Evolutionary conservation across 2,888 invertebrate genomes (phyloP).

Genomic region (Criorhina ranunculi): DNA sequence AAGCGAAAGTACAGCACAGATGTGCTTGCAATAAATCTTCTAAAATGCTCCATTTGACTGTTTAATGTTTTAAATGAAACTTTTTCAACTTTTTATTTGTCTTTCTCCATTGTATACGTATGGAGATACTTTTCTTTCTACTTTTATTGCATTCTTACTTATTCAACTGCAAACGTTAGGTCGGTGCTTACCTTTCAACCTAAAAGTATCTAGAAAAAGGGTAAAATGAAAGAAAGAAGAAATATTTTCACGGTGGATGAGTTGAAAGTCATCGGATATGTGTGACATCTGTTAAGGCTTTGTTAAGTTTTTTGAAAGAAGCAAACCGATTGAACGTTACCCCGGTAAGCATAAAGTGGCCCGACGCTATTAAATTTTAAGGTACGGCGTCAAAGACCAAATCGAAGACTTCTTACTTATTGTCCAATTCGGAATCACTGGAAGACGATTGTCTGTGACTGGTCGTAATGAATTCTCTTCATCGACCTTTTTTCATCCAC

Average conservation of each 20-base stretch:
- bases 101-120: conserved; percentile 4
- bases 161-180: conserved; percentile 5
- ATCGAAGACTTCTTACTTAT: no score
- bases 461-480: no score
- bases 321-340: not conserved
- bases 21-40: conserved; percentile 30
- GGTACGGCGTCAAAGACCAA: no score
- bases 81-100: conserved; percentile 22
- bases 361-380: no score
- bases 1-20: conserved; percentile 42
- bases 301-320: not conserved
- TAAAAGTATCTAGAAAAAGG: not conserved
- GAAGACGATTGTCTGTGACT: no score
- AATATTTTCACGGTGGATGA: conserved; percentile 13
- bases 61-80: conserved; percentile 18
- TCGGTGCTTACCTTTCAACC: not conserved
- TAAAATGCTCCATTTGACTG: conserved; percentile 48
- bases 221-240: not conserved
- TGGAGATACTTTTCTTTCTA: not conserved
- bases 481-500: no score
- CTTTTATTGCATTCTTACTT: conserved; percentile 15
- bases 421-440: no score
- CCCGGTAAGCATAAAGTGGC: not conserved
- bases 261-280: conserved; percentile 2
- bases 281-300: conserved; percentile 1